Evolutionary conservation across 2,797 vertebrate species (phyloP).

Genomic region (Xyrichtys novacula): DNA sequence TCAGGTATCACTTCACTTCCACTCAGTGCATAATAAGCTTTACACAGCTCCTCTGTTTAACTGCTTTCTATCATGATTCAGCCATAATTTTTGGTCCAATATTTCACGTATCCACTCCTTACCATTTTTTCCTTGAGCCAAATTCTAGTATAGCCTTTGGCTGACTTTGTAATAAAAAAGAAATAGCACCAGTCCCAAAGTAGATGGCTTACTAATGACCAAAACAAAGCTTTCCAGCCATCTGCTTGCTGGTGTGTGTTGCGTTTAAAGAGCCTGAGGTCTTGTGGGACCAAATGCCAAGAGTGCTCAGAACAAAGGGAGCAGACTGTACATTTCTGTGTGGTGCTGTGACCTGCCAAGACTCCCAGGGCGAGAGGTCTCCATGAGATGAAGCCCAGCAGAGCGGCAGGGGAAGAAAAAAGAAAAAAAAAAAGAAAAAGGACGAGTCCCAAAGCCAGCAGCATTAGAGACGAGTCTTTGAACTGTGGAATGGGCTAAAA

Average conservation of each 20-base stretch:
- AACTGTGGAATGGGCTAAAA: conserved; percentile 74
- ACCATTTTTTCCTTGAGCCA: conserved; percentile 3
- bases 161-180: conserved; percentile 29
- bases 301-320: conserved; percentile 39
- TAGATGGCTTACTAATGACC: conserved; percentile 49
- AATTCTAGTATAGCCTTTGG: conserved; percentile 15
- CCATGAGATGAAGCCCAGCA: conserved; percentile 46
- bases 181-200: conserved; percentile 49
- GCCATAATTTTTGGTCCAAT: conserved; percentile 5
- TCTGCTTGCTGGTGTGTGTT: conserved; percentile 58
- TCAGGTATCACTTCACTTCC: conserved; percentile 47
- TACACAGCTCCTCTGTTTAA: conserved; percentile 22
- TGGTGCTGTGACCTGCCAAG: conserved; percentile 49
- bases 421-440: conserved; percentile 12
- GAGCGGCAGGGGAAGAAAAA: conserved; percentile 27
- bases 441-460: conserved; percentile 33
- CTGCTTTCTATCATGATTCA: conserved; percentile 1
- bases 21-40: conserved; percentile 33
- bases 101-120: background rate
- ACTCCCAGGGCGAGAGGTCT: conserved; percentile 48
- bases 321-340: conserved; percentile 47
- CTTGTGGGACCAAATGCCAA: conserved; percentile 61
- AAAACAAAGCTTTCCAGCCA: conserved; percentile 61
- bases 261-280: conserved; percentile 38
- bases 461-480: conserved; percentile 72